Conservation (phyloP, 2,888 invertebrate genomes). For the Melanophora roralis region DNA sequence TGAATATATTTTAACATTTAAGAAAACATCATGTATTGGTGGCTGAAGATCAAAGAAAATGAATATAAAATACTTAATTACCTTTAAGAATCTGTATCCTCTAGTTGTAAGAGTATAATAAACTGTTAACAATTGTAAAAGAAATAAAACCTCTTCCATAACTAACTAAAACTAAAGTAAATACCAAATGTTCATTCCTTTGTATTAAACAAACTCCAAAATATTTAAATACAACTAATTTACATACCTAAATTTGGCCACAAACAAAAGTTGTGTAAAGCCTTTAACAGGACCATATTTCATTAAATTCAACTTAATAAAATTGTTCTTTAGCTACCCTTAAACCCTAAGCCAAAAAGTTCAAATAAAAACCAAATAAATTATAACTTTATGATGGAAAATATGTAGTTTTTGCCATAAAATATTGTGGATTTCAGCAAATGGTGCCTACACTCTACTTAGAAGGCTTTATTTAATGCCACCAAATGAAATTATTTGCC, state of each 20-base stretch:
- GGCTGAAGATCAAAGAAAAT: too few species aligned
- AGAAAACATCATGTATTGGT: too few species aligned
- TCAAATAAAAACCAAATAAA: constrained; percentile 49
- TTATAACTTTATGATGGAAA: constrained; percentile 50
- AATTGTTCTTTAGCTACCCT: constrained; percentile 43
- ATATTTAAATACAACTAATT: constrained; percentile 3
- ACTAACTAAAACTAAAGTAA: too few species aligned
- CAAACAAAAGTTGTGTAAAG: constrained; percentile 13
- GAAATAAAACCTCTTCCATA: too few species aligned
- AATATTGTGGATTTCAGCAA: constrained; percentile 54
- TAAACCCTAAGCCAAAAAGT: constrained; percentile 35
- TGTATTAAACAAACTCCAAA: neutral
- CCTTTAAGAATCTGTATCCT: too few species aligned
- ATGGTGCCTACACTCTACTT: constrained; percentile 55
- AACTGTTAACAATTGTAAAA: too few species aligned
- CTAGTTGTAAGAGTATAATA: too few species aligned
- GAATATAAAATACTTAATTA: too few species aligned
- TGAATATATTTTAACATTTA: too few species aligned
- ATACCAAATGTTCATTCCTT: too few species aligned
- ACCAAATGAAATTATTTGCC: constrained; percentile 65
- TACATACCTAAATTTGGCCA: constrained; percentile 2
- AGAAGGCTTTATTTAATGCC: constrained; percentile 63
- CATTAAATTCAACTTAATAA: constrained; percentile 23
- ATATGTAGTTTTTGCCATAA: constrained; percentile 47
- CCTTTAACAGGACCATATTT: constrained; percentile 30